Evolutionary conservation across 2,888 invertebrate genomes (phyloP), one percentile per base, ranked within the genome.

Genomic region (Campaea margaritaria): DNA sequence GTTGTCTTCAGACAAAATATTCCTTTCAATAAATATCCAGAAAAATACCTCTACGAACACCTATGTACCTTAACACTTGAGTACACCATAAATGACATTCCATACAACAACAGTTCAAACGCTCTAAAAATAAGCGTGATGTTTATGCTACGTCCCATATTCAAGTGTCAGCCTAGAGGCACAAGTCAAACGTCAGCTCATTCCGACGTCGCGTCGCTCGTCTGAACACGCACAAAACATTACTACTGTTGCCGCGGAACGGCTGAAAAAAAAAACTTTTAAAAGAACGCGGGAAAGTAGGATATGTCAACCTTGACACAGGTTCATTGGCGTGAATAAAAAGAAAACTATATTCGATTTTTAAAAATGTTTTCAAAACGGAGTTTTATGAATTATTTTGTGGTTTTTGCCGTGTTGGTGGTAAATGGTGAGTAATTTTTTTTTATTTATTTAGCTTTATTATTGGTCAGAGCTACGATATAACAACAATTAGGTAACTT

Each of bases 121-220:
- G 65, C 76, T 83, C 85, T 84, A 85, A 83, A 85, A 84, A 85
- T 85, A 85, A 84, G 73, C 79, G 75, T 85, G 85, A 84, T 85
- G 84, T 80, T 83, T 83, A 83, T 61, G 62, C 64, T 67, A 49
- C 79, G 79, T 75, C 72, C 76, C 81, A 78, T 81, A 80, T 70
- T 80, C 75, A 72, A 78, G 79, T 82, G 78, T 78, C 79, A 75
- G 78, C 72, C 21, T 72, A 75, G 74, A 76, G 78, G 75, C 76
- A 75, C 62, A 65, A 69, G 67, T 62, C 76, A 76, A 79, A 78
- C 77, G 73, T 78, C 75, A 79, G 76, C 78, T 74, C 77, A 64
- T 72, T 74, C 68, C 74, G 73, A 74, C 74, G 69, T 72, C 76
- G 74, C 74, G 70, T 72, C 76, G 74, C 72, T 72, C 76, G 75